Percentiles rank a stretch among this genome's conserved stretches.
phyloP scores from a whole-genome alignment of 2,797 vertebrate species.

The Molossus molossus region DNA sequence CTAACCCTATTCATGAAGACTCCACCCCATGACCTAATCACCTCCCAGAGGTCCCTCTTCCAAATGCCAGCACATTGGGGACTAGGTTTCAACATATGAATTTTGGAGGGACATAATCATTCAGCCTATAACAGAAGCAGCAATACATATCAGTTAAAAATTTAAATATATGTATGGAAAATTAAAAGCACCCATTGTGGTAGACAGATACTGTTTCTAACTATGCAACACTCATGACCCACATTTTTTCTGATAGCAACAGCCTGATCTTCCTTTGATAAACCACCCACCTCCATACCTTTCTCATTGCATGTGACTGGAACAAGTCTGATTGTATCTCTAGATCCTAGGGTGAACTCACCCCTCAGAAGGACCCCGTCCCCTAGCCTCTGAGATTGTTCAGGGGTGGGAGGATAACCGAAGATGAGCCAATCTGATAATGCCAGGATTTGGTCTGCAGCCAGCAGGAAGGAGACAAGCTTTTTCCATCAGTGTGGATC shows the following conservation, averaged over 20 bases:
- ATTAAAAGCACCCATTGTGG: not conserved
- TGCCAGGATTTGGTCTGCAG: not conserved
- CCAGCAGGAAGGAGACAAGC: not conserved
- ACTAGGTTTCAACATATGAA: not conserved
- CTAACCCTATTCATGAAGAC: not conserved
- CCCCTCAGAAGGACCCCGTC: not conserved
- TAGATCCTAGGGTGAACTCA: not conserved
- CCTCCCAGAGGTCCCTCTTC: not conserved
- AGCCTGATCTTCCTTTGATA: not conserved
- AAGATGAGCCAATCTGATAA: not conserved
- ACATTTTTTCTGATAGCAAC: not conserved
- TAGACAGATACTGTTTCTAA: not conserved
- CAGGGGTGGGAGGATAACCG: not conserved
- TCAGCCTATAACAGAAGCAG: not conserved
- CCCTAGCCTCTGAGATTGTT: not conserved
- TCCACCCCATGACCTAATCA: not conserved
- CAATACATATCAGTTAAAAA: not conserved
- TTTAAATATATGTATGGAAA: not conserved
- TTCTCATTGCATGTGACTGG: not conserved
- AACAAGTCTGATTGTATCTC: not conserved
- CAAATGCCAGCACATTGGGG: not conserved
- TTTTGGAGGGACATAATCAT: not conserved
- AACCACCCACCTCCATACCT: not conserved
- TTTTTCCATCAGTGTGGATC: not conserved
- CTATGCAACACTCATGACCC: not conserved